phyloP scores from a whole-genome alignment of 2,888 invertebrate genomes.

The Phalangium opilio region DNA sequence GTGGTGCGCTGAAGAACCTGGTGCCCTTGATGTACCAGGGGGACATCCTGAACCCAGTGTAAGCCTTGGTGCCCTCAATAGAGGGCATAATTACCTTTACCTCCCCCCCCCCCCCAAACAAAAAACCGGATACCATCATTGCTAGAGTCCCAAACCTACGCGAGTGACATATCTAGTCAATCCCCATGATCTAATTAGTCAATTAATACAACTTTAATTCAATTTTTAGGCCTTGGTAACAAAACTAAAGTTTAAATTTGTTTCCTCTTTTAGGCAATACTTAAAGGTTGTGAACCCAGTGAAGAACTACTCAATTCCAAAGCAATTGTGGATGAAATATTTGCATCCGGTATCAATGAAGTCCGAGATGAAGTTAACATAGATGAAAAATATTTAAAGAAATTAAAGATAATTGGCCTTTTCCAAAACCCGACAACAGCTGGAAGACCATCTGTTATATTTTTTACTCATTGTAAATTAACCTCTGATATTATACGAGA shows the following conservation, averaged over 20 bases:
- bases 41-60: constrained; percentile 36
- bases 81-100: neutral
- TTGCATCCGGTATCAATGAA: constrained; percentile 30
- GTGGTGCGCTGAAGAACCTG: constrained; percentile 32
- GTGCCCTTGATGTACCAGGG: constrained; percentile 32
- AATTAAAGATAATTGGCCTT: constrained; percentile 29
- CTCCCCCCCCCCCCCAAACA: too few species aligned
- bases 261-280: too few species aligned
- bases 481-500: too few species aligned
- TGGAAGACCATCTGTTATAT: constrained; percentile 32
- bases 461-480: constrained; percentile 23
- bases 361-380: constrained; percentile 32
- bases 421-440: constrained; percentile 28
- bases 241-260: too few species aligned
- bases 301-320: neutral
- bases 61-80: constrained; percentile 8
- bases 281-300: neutral
- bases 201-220: too few species aligned
- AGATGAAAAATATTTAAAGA: constrained; percentile 22
- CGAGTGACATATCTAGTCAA: too few species aligned
- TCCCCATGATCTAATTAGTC: too few species aligned
- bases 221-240: too few species aligned
- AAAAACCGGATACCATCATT: too few species aligned
- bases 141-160: too few species aligned
- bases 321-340: constrained; percentile 28